Evolutionary conservation across 2,113 vertebrate genomes (phyloP).

Genomic region (Sorex fumeus): DNA sequence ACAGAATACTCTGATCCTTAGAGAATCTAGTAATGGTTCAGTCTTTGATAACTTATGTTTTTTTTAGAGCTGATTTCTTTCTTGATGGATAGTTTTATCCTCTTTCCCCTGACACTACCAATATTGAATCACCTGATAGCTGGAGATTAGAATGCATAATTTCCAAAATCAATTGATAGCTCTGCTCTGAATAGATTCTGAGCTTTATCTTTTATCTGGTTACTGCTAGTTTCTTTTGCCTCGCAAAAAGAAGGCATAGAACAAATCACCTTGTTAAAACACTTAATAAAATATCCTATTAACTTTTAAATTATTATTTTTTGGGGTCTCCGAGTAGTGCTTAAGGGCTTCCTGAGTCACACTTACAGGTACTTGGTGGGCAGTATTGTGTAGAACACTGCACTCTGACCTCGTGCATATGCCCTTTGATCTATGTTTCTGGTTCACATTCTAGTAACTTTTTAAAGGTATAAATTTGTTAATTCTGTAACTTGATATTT

Average conservation of each 20-base stretch:
- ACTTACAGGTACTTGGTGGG: no score
- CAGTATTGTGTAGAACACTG: no score
- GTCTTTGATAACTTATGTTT: conserved; percentile 10
- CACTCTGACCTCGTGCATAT: no score
- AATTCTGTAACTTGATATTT: neutral
- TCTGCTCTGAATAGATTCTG: conserved; percentile 5
- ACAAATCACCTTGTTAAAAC: conserved; percentile 21
- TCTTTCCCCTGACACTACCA: neutral
- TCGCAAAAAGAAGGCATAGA: neutral
- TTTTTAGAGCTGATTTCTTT: neutral
- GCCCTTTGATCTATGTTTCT: no score
- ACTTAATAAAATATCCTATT: neutral
- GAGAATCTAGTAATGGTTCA: neutral
- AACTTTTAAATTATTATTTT: neutral
- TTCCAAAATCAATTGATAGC: conserved; percentile 50
- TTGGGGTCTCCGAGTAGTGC: no score
- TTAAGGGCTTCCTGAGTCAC: no score
- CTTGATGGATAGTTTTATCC: conserved; percentile 12
- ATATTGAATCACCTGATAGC: neutral
- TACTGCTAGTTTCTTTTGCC: neutral
- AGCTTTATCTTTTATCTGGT: conserved; percentile 11
- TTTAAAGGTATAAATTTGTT: neutral
- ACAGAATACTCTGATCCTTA: neutral
- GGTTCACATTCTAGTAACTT: neutral
- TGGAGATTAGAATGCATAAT: neutral